These are phyloP conservation scores for Myrmecobius fasciatus DNA, from an alignment of 2,113 vertebrate genomes.

Conservation along the genomic window DNA sequence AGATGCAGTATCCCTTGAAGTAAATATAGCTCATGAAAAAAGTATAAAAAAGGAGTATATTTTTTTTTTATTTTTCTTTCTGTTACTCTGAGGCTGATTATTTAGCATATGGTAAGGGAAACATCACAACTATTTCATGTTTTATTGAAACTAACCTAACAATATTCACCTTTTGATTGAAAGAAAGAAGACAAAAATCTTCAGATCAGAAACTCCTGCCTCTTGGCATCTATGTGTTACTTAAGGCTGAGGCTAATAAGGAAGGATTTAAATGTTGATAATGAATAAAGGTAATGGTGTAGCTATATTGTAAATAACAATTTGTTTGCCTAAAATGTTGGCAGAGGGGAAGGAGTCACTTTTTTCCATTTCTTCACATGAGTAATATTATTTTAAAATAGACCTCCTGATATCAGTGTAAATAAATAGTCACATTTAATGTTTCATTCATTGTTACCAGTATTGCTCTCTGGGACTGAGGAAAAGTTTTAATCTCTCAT, in stretches of 20 bases:
- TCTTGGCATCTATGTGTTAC: constrained; percentile 26
- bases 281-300: background rate
- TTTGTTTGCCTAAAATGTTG: background rate
- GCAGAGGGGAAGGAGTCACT: background rate
- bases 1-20: background rate
- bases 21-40: background rate
- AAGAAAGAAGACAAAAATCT: constrained; percentile 60
- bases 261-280: background rate
- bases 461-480: background rate
- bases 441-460: background rate
- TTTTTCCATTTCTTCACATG: background rate
- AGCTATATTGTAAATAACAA: background rate
- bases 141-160: constrained; percentile 64
- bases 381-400: background rate
- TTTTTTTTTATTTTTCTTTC: background rate
- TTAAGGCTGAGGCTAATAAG: background rate
- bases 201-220: constrained; percentile 47
- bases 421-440: background rate
- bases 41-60: background rate
- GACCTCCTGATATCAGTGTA: background rate
- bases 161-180: constrained; percentile 66
- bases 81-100: background rate
- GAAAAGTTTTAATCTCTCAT: background rate
- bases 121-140: constrained; percentile 46
- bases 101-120: constrained; percentile 29